phyloP scores from a whole-genome alignment of 2,113 vertebrate genomes.

The Empidonax alnorum region DNA sequence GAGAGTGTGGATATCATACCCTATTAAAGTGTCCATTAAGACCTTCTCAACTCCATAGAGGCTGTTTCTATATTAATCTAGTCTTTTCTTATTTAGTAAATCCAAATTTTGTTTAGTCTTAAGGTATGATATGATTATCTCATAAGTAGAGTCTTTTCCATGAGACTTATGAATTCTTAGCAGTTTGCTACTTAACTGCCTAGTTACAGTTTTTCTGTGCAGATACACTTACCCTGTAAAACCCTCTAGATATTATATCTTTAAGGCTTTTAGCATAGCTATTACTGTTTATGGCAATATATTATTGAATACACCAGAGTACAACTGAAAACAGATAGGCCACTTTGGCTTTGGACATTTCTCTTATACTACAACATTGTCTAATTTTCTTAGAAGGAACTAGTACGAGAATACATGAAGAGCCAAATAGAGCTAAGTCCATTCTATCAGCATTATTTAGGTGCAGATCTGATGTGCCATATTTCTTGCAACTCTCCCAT shows the following conservation, averaged over 20 bases:
- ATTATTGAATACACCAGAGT: background rate
- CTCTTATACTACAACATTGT: background rate
- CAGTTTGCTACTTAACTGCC: background rate
- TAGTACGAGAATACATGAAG: background rate
- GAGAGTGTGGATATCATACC: fast-evolving
- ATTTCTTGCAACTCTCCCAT: background rate
- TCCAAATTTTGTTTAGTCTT: background rate
- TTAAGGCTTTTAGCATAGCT: background rate
- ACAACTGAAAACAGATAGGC: background rate
- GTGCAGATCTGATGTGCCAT: background rate
- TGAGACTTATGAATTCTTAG: background rate
- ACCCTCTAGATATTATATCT: background rate
- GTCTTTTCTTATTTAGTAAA: background rate
- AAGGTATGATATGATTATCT: background rate
- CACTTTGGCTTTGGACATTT: background rate
- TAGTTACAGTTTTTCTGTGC: background rate
- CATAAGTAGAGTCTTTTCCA: background rate
- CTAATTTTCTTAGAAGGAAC: background rate
- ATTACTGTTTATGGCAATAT: background rate
- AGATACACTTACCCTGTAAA: background rate
- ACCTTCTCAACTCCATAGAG: background rate
- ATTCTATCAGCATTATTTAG: background rate
- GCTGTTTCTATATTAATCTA: background rate
- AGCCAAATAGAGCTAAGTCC: background rate
- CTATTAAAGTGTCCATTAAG: background rate